These are phyloP conservation scores for Lasius fuliginosus DNA, from an alignment of 2,888 invertebrate species.

Conservation along the genomic window DNA sequence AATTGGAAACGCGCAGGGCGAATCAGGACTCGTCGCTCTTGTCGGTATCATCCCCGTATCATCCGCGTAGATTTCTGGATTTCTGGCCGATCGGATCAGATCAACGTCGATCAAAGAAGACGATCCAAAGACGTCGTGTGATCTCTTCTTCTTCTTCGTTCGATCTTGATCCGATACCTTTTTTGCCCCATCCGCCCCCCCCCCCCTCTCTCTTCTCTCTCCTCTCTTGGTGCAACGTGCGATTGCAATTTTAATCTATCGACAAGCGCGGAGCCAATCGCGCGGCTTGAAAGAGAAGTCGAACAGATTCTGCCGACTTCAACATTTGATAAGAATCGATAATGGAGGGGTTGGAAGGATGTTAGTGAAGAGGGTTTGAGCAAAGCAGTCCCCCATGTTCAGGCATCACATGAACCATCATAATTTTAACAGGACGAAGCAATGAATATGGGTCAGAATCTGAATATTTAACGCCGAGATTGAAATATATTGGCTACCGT, in stretches of 20 bases:
- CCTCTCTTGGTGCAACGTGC: conserved; percentile 14
- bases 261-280: conserved; percentile 72
- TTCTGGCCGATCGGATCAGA: conserved; percentile 29
- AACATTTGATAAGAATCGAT: conserved; percentile 72
- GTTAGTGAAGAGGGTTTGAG: conserved; percentile 50
- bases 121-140: conserved; percentile 8
- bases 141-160: conserved; percentile 17
- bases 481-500: conserved; percentile 67
- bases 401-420: conserved; percentile 64
- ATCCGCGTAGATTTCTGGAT: conserved; percentile 11
- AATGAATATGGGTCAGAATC: conserved; percentile 60
- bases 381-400: conserved; percentile 29
- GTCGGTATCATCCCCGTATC: conserved; percentile 34
- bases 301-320: conserved; percentile 63
- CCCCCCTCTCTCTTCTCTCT: not conserved
- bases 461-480: conserved; percentile 66
- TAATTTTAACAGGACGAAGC: conserved; percentile 61
- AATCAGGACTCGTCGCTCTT: conserved; percentile 47
- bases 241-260: conserved; percentile 77
- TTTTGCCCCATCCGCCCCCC: not conserved
- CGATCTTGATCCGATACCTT: not conserved
- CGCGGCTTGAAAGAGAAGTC: conserved; percentile 60
- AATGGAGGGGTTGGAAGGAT: conserved; percentile 48
- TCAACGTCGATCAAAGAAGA: conserved; percentile 47
- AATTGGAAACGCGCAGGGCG: conserved; percentile 51